phyloP scores from a whole-genome alignment of 2,797 vertebrate genomes.

The Graptemys geographica region DNA sequence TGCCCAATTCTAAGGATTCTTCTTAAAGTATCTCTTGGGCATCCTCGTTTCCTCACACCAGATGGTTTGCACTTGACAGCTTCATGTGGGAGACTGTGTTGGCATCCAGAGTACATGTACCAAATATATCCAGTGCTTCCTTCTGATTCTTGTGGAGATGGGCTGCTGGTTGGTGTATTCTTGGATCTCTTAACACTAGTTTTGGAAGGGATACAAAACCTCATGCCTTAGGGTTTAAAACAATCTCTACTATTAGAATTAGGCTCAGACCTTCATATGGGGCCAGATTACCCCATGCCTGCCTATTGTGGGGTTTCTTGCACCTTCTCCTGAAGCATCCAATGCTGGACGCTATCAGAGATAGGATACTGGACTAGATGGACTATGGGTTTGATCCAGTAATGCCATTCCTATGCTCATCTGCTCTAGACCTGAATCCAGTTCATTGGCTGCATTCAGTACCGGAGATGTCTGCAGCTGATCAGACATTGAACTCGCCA shows the following conservation, averaged over 20 bases:
- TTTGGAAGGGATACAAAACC: slow-evolving; percentile 32
- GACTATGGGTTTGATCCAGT: slow-evolving; percentile 42
- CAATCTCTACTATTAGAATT: slow-evolving; percentile 4
- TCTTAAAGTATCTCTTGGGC: neutral
- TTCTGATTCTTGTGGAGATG: neutral
- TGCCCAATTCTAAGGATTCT: neutral
- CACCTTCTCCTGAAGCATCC: slow-evolving; percentile 42
- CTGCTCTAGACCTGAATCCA: slow-evolving; percentile 46
- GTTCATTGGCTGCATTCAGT: slow-evolving; percentile 63
- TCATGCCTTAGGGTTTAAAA: slow-evolving; percentile 9
- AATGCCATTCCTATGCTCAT: slow-evolving; percentile 35
- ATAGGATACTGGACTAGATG: slow-evolving; percentile 52
- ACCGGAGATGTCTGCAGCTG: slow-evolving; percentile 45
- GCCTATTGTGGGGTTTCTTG: slow-evolving; percentile 69
- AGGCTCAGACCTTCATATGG: slow-evolving; percentile 48
- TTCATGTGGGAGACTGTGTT: neutral
- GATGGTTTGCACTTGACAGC: neutral
- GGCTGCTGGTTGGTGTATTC: neutral
- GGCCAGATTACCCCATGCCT: slow-evolving; percentile 31
- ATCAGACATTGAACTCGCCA: slow-evolving; percentile 66
- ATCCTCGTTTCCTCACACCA: neutral
- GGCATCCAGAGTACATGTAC: neutral
- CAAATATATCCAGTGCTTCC: neutral
- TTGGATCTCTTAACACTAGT: neutral
- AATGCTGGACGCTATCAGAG: slow-evolving; percentile 57